Evolutionary conservation across 2,888 invertebrate genomes (phyloP).

Genomic region (Arge pagana): DNA sequence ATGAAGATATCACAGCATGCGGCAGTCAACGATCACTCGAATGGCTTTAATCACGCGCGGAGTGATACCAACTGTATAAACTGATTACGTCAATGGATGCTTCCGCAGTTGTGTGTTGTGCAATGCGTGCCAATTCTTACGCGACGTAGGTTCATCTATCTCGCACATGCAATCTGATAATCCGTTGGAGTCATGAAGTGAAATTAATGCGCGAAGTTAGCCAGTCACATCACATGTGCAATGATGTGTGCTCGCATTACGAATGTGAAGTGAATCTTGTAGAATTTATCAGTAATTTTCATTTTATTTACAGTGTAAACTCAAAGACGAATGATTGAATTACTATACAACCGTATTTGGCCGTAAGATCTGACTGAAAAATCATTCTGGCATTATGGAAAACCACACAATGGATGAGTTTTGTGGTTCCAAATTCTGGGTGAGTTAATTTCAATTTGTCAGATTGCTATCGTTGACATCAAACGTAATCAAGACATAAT

Average conservation of each 20-base stretch:
- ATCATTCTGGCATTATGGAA: conserved; percentile 57
- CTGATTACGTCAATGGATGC: no score
- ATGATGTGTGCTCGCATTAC: neutral
- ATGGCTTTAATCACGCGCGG: no score
- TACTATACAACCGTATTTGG: neutral
- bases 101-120: no score
- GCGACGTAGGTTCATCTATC: no score
- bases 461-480: no score
- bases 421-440: conserved; percentile 83
- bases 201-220: neutral
- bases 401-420: conserved; percentile 72
- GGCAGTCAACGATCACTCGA: no score
- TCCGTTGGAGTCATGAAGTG: neutral
- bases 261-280: neutral
- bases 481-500: no score
- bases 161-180: no score
- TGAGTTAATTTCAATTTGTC: conserved; percentile 60
- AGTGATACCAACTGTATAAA: no score
- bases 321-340: neutral
- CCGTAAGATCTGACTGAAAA: neutral
- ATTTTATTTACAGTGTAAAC: conserved; percentile 5
- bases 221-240: neutral
- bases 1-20: no score
- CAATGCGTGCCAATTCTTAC: no score
- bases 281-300: conserved; percentile 1